A percentile compares a stretch with the other conserved stretches of the same genome.
These are phyloP conservation scores for Heteromyza rotundicornis DNA, from an alignment of 2,888 invertebrate genomes.

Conservation along the genomic window DNA sequence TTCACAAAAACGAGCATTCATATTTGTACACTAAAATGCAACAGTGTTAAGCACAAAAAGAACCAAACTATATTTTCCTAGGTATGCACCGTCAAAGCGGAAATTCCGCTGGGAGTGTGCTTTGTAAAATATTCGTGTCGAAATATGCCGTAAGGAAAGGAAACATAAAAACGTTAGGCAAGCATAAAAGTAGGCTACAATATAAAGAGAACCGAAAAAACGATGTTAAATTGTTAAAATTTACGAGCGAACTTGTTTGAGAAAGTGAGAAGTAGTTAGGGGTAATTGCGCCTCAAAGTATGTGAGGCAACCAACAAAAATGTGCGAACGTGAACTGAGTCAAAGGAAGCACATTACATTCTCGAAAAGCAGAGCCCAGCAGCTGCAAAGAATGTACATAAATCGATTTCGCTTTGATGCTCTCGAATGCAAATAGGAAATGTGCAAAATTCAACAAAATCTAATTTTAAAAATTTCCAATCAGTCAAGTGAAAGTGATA, in stretches of 20 bases:
- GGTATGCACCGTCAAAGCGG: not conserved
- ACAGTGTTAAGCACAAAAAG: not conserved
- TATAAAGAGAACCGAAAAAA: too few relatives aligned
- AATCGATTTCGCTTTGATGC: too few relatives aligned
- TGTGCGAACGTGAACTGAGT: too few relatives aligned
- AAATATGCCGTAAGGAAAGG: too few relatives aligned
- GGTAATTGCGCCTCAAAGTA: not conserved
- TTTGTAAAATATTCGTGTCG: not conserved
- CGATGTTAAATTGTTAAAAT: too few relatives aligned
- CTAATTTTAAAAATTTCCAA: too few relatives aligned
- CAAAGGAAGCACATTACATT: too few relatives aligned
- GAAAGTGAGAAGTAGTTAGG: not conserved
- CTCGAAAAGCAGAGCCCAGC: too few relatives aligned
- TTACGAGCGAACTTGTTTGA: not conserved
- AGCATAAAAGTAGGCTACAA: not conserved
- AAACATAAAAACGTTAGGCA: not conserved
- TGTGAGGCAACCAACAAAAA: not conserved
- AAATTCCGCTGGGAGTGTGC: not conserved
- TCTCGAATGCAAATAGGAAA: too few relatives aligned
- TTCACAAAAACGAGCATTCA: not conserved
- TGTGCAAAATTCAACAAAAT: too few relatives aligned
- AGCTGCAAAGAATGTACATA: too few relatives aligned
- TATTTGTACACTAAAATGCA: not conserved
- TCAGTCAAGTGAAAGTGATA: too few relatives aligned
- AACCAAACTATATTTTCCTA: not conserved